phyloP scores from a whole-genome alignment of 2,113 vertebrate species.

The Aegithalos caudatus region DNA sequence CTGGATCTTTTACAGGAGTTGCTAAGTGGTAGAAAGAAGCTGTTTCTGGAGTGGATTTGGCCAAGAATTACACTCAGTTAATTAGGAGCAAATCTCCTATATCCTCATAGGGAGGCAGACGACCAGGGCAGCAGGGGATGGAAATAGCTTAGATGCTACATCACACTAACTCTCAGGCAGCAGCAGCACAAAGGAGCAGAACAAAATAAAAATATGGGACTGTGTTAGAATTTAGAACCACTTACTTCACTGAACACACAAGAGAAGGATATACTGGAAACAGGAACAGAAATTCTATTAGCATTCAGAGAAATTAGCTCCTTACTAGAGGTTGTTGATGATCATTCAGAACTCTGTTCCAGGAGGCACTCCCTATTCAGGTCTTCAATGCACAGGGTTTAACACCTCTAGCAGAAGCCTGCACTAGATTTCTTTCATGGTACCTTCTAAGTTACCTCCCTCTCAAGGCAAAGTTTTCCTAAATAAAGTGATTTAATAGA shows the following conservation, averaged over 20 bases:
- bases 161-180: neutral
- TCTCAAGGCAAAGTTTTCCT: neutral
- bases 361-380: neutral
- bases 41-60: neutral
- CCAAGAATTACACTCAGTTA: constrained; percentile 5
- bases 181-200: neutral
- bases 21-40: neutral
- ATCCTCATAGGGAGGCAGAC: neutral
- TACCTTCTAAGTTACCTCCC: neutral
- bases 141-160: neutral
- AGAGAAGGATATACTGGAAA: neutral
- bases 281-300: neutral
- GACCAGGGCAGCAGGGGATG: neutral
- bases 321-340: neutral
- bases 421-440: neutral
- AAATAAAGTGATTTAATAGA: neutral
- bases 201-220: neutral
- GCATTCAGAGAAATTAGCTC: neutral
- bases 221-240: neutral
- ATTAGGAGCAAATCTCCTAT: constrained; percentile 34
- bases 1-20: neutral
- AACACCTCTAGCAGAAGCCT: neutral
- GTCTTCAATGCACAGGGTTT: neutral
- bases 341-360: neutral
- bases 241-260: neutral